Base-by-base conservation (phyloP, 2,797 vertebrate genomes). In the Podarcis siculus region DNA sequence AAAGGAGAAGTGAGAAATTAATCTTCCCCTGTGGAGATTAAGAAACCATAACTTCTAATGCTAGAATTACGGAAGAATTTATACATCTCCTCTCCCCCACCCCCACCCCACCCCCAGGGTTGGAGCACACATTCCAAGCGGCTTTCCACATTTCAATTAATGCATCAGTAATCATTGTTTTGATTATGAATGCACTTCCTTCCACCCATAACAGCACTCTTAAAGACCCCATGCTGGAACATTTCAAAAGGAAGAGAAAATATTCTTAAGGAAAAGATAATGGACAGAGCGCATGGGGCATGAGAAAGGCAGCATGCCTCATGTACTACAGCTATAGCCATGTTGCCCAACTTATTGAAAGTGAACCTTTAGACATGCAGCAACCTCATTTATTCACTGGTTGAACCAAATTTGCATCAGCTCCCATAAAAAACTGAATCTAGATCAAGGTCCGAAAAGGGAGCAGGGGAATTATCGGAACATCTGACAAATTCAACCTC, bases 21-120 rank as follows among this genome's bases (percentile, higher is more conserved):
- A 95, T 92, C 95, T 94, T 93, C 94, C 94, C 95, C 95, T 89
- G 93, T 93, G 95, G 95, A 94, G 94, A 95, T 93, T 92, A 93
- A 88, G 95, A 94, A 94, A 90, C 91, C 81, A 32, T 30, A 89
- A 94, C 93, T 94, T 95, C 93, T 93, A 95, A 95, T 86, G 92
- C 89, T 91, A 85, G 93, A 92, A 95, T 91, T 90, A 91, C 85
- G 92, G 91, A 89, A 86, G 35, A 21, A 87, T 93, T 91, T 95
- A 93, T 93, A 55, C 27, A n/a, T 25, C 45, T 78, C 49, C 42
- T 55, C 9, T 61, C 45, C 35, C 5, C 72, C 73, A 42, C 42
- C 42, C 42, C 94, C 37, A 42, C 35, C 76, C 90, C 91, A 89
- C 86, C 89, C 92, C 94, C 39, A 45, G 15, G 27, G 66, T 87